These are phyloP conservation scores for Tetramorium parvispinum DNA, from an alignment of 1,140 invertebrate species.

Conservation along the genomic window DNA sequence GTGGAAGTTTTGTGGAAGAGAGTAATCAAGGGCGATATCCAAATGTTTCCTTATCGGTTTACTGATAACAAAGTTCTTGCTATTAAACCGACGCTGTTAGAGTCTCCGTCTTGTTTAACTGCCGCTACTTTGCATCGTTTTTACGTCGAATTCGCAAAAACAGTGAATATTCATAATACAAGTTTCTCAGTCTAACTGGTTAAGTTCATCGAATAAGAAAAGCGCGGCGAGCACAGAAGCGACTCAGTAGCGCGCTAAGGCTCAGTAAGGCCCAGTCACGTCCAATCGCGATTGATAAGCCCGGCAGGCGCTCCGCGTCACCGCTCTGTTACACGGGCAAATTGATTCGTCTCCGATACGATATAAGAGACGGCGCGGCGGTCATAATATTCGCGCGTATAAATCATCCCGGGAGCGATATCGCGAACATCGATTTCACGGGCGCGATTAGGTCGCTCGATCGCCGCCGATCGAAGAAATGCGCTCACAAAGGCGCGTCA, in stretches of 20 bases:
- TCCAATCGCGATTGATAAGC: slow-evolving; percentile 54
- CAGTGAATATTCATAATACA: slow-evolving; percentile 9
- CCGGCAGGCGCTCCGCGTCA: slow-evolving; percentile 33
- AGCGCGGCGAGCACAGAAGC: neutral
- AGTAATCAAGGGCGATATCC: neutral
- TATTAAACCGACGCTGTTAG: neutral
- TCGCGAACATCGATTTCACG: slow-evolving; percentile 41
- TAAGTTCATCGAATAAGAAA: slow-evolving; percentile 9
- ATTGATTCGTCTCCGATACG: slow-evolving; percentile 54
- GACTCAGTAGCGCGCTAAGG: neutral
- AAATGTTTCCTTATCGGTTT: neutral
- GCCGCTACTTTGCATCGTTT: neutral
- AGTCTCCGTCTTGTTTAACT: neutral
- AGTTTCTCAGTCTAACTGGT: neutral
- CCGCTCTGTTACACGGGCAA: slow-evolving; percentile 35
- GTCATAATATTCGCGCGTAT: slow-evolving; percentile 35
- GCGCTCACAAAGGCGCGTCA: slow-evolving; percentile 14
- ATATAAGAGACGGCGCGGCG: slow-evolving; percentile 30
- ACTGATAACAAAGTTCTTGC: neutral
- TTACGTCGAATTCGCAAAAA: slow-evolving; percentile 15
- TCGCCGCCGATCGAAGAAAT: slow-evolving; percentile 1
- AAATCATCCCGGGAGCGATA: slow-evolving; percentile 32
- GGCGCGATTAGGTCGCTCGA: slow-evolving; percentile 30
- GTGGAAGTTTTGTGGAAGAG: neutral
- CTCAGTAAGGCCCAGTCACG: slow-evolving; percentile 30